Conservation (phyloP, 1,140 invertebrate species). For the Bombus waltoni region DNA sequence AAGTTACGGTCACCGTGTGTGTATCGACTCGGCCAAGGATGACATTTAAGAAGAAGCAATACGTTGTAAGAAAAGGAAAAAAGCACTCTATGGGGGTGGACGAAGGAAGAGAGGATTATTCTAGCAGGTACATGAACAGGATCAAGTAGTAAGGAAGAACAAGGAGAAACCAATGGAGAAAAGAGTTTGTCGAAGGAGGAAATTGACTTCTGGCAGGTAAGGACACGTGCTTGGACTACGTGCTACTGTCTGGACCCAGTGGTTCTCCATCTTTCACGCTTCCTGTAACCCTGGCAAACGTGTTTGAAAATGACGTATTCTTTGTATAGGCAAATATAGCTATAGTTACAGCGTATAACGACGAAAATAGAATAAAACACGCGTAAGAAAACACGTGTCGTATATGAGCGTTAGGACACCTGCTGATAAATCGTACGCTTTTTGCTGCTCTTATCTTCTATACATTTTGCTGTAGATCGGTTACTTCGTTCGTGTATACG, state of each 20-base stretch:
- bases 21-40: neutral
- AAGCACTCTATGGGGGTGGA: neutral
- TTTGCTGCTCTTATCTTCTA: too few species aligned
- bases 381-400: too few species aligned
- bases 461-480: too few species aligned
- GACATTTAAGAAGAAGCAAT: neutral
- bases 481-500: too few species aligned
- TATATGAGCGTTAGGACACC: too few species aligned
- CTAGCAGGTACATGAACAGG: neutral
- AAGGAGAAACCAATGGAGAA: conserved; percentile 8
- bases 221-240: conserved; percentile 74
- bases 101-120: conserved; percentile 5
- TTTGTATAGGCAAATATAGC: too few species aligned
- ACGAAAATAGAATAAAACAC: too few species aligned
- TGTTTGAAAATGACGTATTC: too few species aligned
- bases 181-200: conserved; percentile 60
- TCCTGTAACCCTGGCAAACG: too few species aligned
- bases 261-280: neutral
- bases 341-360: too few species aligned
- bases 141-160: neutral
- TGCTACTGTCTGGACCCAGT: conserved; percentile 18
- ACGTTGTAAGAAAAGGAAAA: neutral
- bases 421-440: too few species aligned
- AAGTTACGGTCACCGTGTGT: neutral
- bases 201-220: conserved; percentile 76